Evolutionary conservation across 2,888 invertebrate genomes (phyloP).

Genomic region (Sarcophaga carnaria): DNA sequence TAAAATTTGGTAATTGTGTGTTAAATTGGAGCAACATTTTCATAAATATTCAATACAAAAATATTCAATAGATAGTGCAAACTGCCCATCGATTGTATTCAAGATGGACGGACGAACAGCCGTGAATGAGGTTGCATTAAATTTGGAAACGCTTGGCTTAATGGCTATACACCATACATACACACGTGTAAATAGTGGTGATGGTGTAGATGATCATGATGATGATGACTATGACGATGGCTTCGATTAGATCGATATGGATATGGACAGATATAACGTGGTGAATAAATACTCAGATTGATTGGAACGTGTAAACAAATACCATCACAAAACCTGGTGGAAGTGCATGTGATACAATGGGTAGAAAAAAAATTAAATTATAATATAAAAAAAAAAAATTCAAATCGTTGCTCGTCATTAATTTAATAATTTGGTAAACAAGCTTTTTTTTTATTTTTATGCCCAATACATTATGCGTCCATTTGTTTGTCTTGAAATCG

Average conservation of each 20-base stretch:
- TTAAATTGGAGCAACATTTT: constrained; percentile 65
- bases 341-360: not conserved
- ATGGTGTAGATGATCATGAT: no score
- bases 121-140: constrained; percentile 59
- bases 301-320: not conserved
- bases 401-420: constrained; percentile 5
- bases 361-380: not conserved
- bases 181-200: no score
- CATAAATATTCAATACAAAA: constrained; percentile 58
- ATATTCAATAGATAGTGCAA: constrained; percentile 1
- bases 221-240: not conserved
- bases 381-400: not conserved
- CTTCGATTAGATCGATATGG: not conserved
- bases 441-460: constrained; percentile 18
- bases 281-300: not conserved
- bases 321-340: not conserved
- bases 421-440: constrained; percentile 33
- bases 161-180: not conserved
- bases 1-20: constrained; percentile 63
- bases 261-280: constrained; percentile 10
- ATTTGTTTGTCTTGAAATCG: not conserved
- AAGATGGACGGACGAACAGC: constrained; percentile 16
- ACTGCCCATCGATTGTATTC: constrained; percentile 6
- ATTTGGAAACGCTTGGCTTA: constrained; percentile 25
- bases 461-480: not conserved